Conservation (phyloP, 2,113 vertebrate genomes). For the Chiloscyllium plagiosum region DNA sequence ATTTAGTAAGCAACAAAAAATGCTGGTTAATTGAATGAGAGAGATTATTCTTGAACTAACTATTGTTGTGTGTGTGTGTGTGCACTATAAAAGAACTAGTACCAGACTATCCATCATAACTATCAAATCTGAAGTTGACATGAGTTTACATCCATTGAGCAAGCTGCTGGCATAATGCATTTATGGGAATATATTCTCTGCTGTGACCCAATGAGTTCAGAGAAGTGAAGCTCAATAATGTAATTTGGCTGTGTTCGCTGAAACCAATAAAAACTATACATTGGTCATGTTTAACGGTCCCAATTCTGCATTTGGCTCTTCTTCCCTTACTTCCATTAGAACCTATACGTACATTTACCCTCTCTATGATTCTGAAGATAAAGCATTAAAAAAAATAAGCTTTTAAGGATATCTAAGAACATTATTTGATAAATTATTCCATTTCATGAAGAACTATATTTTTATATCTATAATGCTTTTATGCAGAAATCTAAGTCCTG, state of each 20-base stretch:
- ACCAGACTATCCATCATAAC: not conserved
- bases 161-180: not conserved
- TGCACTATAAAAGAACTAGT: not conserved
- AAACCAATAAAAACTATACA: not conserved
- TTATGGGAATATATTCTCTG: not conserved
- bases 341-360: not conserved
- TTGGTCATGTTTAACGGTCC: not conserved
- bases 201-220: not conserved
- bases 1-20: constrained; percentile 1
- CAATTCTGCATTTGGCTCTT: not conserved
- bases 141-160: not conserved
- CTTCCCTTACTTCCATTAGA: not conserved
- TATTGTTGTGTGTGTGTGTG: not conserved
- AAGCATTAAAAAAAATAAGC: not conserved
- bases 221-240: not conserved
- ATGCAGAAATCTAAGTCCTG: not conserved
- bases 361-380: not conserved
- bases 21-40: not conserved
- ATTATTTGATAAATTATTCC: not conserved
- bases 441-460: not conserved
- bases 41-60: not conserved
- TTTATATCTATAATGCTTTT: not conserved
- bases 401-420: not conserved
- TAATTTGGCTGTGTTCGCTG: not conserved
- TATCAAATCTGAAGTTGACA: not conserved